A percentile compares a stretch with the other conserved stretches of the same genome.
phyloP scores from a whole-genome alignment of 1,140 invertebrate species.

The Melipona quadrifasciata region DNA sequence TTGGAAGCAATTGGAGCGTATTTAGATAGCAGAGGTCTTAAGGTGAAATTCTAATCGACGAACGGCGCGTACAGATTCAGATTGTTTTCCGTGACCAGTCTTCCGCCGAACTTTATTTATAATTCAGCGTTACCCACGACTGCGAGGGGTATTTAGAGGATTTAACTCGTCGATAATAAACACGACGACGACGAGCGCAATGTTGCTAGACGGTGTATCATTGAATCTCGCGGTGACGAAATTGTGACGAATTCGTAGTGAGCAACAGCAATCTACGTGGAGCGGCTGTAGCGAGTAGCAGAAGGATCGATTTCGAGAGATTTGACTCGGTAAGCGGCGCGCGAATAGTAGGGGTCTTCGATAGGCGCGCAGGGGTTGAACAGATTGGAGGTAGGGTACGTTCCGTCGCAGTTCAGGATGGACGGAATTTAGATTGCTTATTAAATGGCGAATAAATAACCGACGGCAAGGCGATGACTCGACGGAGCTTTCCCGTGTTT shows the following conservation, averaged over 20 bases:
- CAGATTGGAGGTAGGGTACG: slow-evolving; percentile 4
- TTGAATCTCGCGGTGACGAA: slow-evolving; percentile 55
- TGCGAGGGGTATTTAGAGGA: slow-evolving; percentile 1
- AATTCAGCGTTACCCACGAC: slow-evolving; percentile 38
- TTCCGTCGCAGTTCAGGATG: slow-evolving; percentile 63
- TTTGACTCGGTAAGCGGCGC: slow-evolving; percentile 69
- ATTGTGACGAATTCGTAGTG: slow-evolving; percentile 59
- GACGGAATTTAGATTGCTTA: slow-evolving; percentile 81
- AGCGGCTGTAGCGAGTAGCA: slow-evolving; percentile 28
- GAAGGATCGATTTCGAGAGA: slow-evolving; percentile 74
- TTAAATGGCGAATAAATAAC: slow-evolving; percentile 80
- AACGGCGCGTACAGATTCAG: not conserved
- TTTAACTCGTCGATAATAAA: slow-evolving; percentile 33
- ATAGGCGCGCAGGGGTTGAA: not conserved
- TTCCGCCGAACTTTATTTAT: slow-evolving; percentile 62
- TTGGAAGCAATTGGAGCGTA: slow-evolving; percentile 40
- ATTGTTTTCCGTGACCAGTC: slow-evolving; percentile 27
- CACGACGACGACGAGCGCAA: slow-evolving; percentile 12
- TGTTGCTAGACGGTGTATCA: slow-evolving; percentile 48
- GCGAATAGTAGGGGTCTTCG: slow-evolving; percentile 48
- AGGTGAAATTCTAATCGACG: slow-evolving; percentile 25
- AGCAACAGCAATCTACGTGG: slow-evolving; percentile 45
- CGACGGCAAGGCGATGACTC: slow-evolving; percentile 42
- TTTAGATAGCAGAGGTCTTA: not conserved
- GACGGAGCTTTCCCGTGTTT: not conserved